phyloP scores from a whole-genome alignment of 2,888 invertebrate species.

The Erannis defoliaria region DNA sequence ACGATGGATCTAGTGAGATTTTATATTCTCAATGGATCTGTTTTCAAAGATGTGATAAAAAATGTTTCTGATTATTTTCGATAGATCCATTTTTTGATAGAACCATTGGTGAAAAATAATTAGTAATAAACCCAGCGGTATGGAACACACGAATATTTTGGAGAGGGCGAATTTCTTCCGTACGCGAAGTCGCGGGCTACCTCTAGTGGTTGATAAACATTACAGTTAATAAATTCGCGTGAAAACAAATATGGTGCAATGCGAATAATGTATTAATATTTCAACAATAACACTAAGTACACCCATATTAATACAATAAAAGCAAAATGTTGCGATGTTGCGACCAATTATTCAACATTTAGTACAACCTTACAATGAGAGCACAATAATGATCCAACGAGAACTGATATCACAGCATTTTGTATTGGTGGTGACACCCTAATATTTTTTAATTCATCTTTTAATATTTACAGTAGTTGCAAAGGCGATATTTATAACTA shows the following conservation, averaged over 20 bases:
- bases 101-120: too few relatives aligned
- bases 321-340: conserved; percentile 34
- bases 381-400: conserved; percentile 65
- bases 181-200: too few relatives aligned
- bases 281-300: conserved; percentile 31
- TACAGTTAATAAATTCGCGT: not conserved
- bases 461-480: conserved; percentile 61
- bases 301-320: conserved; percentile 12
- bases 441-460: conserved; percentile 61
- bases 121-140: too few relatives aligned
- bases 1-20: too few relatives aligned
- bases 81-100: too few relatives aligned
- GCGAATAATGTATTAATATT: conserved; percentile 20
- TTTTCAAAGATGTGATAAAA: too few relatives aligned
- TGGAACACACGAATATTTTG: too few relatives aligned
- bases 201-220: conserved; percentile 4
- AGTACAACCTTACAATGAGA: conserved; percentile 47
- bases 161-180: too few relatives aligned
- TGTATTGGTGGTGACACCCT: conserved; percentile 71
- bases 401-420: conserved; percentile 85
- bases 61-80: too few relatives aligned
- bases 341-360: conserved; percentile 30
- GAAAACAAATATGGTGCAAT: conserved; percentile 31
- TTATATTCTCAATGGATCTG: too few relatives aligned
- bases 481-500: conserved; percentile 54